phyloP scores from a whole-genome alignment of 2,113 vertebrate genomes.

The Apodemus sylvaticus region DNA sequence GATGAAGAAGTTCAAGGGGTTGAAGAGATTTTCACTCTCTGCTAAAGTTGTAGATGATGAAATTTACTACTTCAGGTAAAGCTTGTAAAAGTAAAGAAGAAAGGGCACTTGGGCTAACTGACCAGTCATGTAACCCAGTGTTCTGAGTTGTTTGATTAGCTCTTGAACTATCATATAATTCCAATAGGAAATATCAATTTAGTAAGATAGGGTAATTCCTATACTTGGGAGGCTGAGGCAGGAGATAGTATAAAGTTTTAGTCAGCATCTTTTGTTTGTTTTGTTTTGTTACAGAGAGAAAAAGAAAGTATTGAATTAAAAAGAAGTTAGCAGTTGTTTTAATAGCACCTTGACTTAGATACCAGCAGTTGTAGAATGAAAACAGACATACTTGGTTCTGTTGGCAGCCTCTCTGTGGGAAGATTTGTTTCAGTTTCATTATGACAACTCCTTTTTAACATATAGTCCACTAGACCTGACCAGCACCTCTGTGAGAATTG shows the following conservation, averaged over 20 bases:
- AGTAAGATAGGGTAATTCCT: not conserved
- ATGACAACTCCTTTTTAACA: not conserved
- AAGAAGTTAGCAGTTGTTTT: not conserved
- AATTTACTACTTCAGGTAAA: conserved; percentile 98
- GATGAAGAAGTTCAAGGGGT: conserved; percentile 99
- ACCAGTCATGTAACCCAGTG: not conserved
- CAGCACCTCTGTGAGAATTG: conserved; percentile 1
- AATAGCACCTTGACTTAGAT: not conserved
- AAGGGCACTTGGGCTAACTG: conserved; percentile 32
- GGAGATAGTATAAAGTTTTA: not conserved
- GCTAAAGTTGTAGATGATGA: conserved; percentile 99
- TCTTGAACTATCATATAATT: conserved; percentile 53
- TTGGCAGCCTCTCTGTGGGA: conserved; percentile 5
- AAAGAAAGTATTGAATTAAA: not conserved
- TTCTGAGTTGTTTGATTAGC: not conserved
- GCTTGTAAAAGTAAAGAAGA: conserved; percentile 24
- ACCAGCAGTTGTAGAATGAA: not conserved
- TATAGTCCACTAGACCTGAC: conserved; percentile 26
- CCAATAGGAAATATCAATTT: conserved; percentile 48
- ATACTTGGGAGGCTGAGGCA: not conserved
- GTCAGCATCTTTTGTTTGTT: not conserved
- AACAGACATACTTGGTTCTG: conserved; percentile 28
- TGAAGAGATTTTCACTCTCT: conserved; percentile 98
- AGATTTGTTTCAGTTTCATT: not conserved
- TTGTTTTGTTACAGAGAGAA: not conserved